Evolutionary conservation across 2,797 vertebrate genomes (phyloP).

Genomic region (Lepus townsendii): DNA sequence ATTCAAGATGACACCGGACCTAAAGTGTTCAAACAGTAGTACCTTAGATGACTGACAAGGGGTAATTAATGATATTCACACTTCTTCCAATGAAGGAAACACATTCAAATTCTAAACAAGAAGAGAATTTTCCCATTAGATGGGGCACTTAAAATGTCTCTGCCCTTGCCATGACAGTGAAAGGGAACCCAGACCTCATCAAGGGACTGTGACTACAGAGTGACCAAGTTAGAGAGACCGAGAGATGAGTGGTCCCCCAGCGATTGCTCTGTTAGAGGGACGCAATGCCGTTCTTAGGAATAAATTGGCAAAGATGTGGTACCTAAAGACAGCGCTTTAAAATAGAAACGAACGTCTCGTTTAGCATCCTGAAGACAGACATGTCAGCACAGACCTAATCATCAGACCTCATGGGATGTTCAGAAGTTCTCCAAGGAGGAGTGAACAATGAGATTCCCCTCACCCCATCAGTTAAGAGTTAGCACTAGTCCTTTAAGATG

Average conservation of each 20-base stretch:
- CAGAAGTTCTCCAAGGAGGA: neutral
- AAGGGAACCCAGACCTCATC: neutral
- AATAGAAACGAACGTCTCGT: slow-evolving; percentile 11
- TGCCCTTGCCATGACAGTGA: neutral
- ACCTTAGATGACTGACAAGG: neutral
- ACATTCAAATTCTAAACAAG: neutral
- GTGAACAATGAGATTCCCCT: neutral
- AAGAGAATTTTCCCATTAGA: neutral
- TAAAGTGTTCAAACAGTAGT: neutral
- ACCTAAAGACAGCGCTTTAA: neutral
- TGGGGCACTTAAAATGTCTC: neutral
- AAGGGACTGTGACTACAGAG: neutral
- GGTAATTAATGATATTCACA: neutral
- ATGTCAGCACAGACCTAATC: neutral
- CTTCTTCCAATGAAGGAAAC: slow-evolving; percentile 2
- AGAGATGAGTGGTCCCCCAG: neutral
- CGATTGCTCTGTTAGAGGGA: neutral
- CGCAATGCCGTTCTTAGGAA: neutral
- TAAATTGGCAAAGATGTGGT: neutral
- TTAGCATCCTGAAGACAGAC: slow-evolving; percentile 26
- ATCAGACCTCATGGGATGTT: neutral
- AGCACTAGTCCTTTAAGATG: neutral
- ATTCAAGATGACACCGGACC: neutral
- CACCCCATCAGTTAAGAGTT: neutral
- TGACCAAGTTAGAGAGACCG: neutral